Evolutionary conservation across 2,797 vertebrate species (phyloP), one percentile per base, ranked within the genome.

Genomic region (Galago senegalensis): DNA sequence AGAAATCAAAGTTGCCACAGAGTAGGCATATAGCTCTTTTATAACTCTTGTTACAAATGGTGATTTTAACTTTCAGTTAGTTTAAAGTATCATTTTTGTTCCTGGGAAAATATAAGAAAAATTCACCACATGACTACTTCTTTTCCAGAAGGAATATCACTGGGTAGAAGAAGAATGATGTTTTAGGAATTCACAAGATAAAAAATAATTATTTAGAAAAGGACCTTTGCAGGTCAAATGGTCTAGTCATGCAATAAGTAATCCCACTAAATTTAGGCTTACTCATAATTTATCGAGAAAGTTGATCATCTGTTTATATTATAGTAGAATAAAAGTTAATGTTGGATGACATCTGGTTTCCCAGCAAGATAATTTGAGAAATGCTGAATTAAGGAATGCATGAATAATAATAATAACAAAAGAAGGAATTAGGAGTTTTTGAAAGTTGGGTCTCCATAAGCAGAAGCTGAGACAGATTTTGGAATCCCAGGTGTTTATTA

Each of bases 81-180:
- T 81, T 90, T 84, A 18, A 89, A 53, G 53, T 63, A 56, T 93
- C 85, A 93, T 70, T 88, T 73, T 27, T 65, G 16, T 37, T 94
- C 13, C n/a, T 86, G 6, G 5, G 86, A 88, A 93, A 65, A 69
- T 58, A 63, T 40, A 58, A 75, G 37, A 90, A 96, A 92, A 81
- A 46, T 21, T 67, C 23, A 76, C 7, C 31, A 81, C 12, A 65
- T 14, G 4, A 76, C 34, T 70, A 63, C 6, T 31, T 58, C 46
- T 67, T 93, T 84, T 91, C 60, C 43, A 87, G 23, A 72, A 21
- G 87, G 8, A 80, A 61, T 80, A 60, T 96, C 37, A 72, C 37
- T 76, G 11, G 40, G 11, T 86, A 21, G 27, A 72, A 29, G 34
- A 65, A 23, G 29, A 72, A 27, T 82, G 13, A 72, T 82, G 16